Conservation (phyloP, 2,888 invertebrate genomes). For the Cheilosia vernalis region DNA sequence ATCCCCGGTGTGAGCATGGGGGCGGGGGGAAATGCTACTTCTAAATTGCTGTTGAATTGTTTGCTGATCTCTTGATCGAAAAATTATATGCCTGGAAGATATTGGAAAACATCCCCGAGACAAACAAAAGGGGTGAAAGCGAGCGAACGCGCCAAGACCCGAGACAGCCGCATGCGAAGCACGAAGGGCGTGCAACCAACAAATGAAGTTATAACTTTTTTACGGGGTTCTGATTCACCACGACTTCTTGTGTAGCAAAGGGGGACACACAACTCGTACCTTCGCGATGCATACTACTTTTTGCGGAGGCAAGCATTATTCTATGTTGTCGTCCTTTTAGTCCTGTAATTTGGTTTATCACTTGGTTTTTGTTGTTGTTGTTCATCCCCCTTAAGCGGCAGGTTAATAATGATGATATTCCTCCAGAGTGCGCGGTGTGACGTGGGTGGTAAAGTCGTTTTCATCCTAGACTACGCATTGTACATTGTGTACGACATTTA, state of each 20-base stretch:
- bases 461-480: conserved; percentile 26
- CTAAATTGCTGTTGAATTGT: conserved; percentile 77
- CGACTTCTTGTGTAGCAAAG: neutral
- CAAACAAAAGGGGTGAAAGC: conserved; percentile 73
- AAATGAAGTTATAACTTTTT: conserved; percentile 73
- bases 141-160: conserved; percentile 26
- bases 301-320: conserved; percentile 64
- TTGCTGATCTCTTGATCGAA: conserved; percentile 81
- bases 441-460: conserved; percentile 62
- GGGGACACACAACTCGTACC: conserved; percentile 26
- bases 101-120: conserved; percentile 76
- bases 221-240: conserved; percentile 60
- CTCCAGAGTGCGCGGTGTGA: conserved; percentile 36
- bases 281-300: conserved; percentile 51
- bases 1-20: conserved; percentile 18
- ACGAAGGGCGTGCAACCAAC: conserved; percentile 63
- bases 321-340: conserved; percentile 70
- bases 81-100: conserved; percentile 79
- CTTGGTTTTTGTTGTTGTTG: conserved; percentile 64
- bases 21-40: conserved; percentile 56
- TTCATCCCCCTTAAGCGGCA: conserved; percentile 70
- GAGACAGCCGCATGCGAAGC: conserved; percentile 22
- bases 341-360: conserved; percentile 74
- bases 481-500: conserved; percentile 55
- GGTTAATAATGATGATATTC: conserved; percentile 74